Evolutionary conservation across 2,113 vertebrate genomes (phyloP), one percentile per base, ranked within the genome.

Genomic region (Macaca mulatta): DNA sequence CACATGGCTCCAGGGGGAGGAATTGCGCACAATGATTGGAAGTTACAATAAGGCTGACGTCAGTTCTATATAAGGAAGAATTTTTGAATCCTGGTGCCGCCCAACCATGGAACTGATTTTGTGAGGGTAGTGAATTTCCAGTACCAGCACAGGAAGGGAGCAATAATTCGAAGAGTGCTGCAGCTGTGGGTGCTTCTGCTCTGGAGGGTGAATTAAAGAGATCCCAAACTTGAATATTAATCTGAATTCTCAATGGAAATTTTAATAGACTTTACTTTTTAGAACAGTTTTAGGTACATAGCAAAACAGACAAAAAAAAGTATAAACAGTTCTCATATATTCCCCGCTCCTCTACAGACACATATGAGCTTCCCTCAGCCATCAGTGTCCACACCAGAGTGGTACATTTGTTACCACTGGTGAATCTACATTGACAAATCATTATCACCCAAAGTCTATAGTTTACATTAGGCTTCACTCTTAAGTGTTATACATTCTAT

Each of bases 1-100:
- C 72, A 0, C 0, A 1, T 8, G 74, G 52, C 30, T 96, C 57
- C 79, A 55, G 12, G 16, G 40, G 85, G 45, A 96, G 43, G 90
- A 94, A 93, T 72, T 67, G 74, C 10, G 12, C 27, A 64, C 61
- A 79, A 38, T 96, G 67, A 93, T 75, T 89, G 78, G 79, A 95
- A 98, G 83, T 89, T 69, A 83, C 86, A 84, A 45, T 30, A 45
- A 82, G 32, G 35, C 30, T 96, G 89, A 94, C 3, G 8, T 96
- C 81, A 75, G 8, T 91, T 86, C 67, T 79, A 40, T 23, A 38
- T 38, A 90, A 94, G 79, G 95, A 93, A 84, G 35, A 87, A 81
- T 40, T 81, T 50, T 86, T 43, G 52, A 78, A 83, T 79, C 75
- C 59, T 77, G 70, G 14, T 18, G 18, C 27, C 5, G 5, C 50